phyloP scores from a whole-genome alignment of 2,888 invertebrate species.

The Oasisia sp. region DNA sequence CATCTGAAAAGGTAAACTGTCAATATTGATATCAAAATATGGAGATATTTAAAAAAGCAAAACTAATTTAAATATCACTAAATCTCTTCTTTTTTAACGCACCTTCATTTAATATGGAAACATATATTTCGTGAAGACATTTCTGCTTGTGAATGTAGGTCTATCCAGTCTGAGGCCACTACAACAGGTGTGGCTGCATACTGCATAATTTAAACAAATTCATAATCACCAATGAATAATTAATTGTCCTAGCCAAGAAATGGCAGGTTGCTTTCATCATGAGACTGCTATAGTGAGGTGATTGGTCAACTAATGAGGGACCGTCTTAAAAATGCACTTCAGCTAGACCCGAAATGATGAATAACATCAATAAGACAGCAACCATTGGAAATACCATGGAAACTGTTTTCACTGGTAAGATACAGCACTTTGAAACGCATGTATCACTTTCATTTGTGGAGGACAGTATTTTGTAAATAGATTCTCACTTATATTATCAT shows the following conservation, averaged over 20 bases:
- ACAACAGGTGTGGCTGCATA: neutral
- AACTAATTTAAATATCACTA: neutral
- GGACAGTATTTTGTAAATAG: too few relatives aligned
- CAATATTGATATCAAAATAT: neutral
- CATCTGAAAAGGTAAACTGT: neutral
- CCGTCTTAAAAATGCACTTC: neutral
- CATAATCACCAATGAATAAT: slow-evolving; percentile 5
- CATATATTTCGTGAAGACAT: neutral
- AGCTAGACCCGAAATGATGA: neutral
- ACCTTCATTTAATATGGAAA: neutral
- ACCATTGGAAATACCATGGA: neutral
- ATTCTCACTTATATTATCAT: too few relatives aligned
- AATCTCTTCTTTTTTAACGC: neutral
- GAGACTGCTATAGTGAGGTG: neutral
- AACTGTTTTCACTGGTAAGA: neutral
- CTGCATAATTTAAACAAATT: neutral
- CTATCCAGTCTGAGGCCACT: neutral
- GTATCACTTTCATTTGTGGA: neutral
- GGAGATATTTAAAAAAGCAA: neutral
- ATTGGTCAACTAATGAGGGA: neutral
- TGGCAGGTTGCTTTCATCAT: neutral
- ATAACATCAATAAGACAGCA: neutral
- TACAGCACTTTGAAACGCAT: neutral
- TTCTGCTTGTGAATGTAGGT: neutral
- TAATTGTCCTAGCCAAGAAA: neutral